Conservation (phyloP, 2,888 invertebrate species). For the Polydesmus complanatus region DNA sequence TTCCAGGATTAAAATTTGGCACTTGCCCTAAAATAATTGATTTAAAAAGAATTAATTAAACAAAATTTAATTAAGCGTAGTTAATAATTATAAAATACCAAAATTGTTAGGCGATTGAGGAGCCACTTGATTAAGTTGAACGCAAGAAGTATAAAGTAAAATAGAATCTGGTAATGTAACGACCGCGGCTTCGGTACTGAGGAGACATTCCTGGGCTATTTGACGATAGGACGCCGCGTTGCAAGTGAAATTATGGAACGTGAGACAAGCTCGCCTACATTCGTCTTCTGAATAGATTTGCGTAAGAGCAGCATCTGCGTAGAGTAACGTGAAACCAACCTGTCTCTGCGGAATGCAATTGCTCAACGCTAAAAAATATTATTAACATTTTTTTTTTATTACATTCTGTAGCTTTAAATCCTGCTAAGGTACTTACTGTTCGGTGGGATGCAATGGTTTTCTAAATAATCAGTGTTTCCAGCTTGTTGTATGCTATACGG, state of each 20-base stretch:
- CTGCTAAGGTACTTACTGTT: constrained; percentile 29
- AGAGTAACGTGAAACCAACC: constrained; percentile 31
- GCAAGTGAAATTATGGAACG: constrained; percentile 13
- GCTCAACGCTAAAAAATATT: constrained; percentile 4
- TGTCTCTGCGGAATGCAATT: constrained; percentile 33
- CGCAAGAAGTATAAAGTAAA: constrained; percentile 9
- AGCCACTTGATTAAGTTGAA: constrained; percentile 5
- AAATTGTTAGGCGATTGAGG: constrained; percentile 4
- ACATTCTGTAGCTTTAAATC: background rate
- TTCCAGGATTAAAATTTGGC: background rate
- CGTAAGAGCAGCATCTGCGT: constrained; percentile 32
- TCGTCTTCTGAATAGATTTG: constrained; percentile 30
- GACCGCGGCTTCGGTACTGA: constrained; percentile 6
- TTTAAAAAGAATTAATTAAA: no score
- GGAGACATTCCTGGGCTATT: constrained; percentile 7
- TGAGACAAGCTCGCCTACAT: constrained; percentile 31
- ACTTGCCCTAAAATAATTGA: background rate
- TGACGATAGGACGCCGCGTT: constrained; percentile 11
- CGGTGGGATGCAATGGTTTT: constrained; percentile 40
- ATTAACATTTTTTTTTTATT: background rate
- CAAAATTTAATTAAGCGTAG: no score
- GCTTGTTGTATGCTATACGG: constrained; percentile 33
- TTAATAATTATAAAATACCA: constrained; percentile 1
- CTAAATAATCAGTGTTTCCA: constrained; percentile 38
- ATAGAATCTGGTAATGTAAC: constrained; percentile 9